These are phyloP conservation scores for Drosophila formosana DNA, from an alignment of 2,888 invertebrate species.

Conservation along the genomic window DNA sequence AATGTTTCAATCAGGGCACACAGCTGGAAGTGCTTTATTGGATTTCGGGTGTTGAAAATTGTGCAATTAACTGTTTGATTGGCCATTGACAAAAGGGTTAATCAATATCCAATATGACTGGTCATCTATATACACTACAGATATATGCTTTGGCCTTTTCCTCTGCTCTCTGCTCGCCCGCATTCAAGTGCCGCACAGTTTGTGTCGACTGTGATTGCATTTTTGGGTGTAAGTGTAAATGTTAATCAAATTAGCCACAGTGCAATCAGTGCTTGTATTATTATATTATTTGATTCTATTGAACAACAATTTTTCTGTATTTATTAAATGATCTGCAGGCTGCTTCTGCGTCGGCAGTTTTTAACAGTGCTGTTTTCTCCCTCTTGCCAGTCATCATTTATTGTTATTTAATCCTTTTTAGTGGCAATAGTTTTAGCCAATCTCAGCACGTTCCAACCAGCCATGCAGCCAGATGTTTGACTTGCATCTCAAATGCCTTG, in stretches of 20 bases:
- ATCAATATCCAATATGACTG: conserved; percentile 33
- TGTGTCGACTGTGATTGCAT: conserved; percentile 26
- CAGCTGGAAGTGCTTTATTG: conserved; percentile 44
- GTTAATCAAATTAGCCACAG: conserved; percentile 68
- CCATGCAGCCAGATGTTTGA: conserved; percentile 64
- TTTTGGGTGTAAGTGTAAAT: conserved; percentile 47
- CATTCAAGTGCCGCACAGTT: conserved; percentile 18
- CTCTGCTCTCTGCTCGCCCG: conserved; percentile 25
- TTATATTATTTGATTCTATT: conserved; percentile 49
- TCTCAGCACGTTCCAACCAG: conserved; percentile 32
- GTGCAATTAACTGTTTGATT: conserved; percentile 63
- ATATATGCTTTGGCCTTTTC: neutral
- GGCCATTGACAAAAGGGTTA: conserved; percentile 60
- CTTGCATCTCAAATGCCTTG: conserved; percentile 66
- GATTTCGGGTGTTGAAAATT: conserved; percentile 50
- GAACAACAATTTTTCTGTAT: conserved; percentile 65
- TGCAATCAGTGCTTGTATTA: conserved; percentile 65
- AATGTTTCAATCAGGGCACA: conserved; percentile 65
- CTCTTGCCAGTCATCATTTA: conserved; percentile 44
- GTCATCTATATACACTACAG: conserved; percentile 18
- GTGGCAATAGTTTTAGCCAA: conserved; percentile 35
- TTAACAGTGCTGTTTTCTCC: neutral
- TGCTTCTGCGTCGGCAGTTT: conserved; percentile 4
- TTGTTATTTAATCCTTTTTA: conserved; percentile 72
- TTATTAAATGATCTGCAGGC: conserved; percentile 23